phyloP scores from a whole-genome alignment of 2,888 invertebrate species.

The Acanthosepion lycidas region DNA sequence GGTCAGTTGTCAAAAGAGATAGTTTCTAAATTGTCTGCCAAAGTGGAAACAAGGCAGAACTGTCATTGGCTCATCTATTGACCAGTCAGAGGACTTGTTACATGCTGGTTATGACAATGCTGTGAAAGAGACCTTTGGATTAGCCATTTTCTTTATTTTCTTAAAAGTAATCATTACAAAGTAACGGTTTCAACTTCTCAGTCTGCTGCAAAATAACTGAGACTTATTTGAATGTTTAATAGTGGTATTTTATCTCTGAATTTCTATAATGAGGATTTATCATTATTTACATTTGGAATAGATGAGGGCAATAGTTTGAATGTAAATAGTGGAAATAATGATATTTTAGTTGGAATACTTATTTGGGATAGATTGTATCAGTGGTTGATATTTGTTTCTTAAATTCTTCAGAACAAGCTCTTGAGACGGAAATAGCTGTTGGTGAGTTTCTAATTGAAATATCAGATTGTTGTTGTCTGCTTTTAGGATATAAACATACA shows the following conservation, averaged over 20 bases:
- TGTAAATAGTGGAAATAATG: not conserved
- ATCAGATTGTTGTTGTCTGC: not conserved
- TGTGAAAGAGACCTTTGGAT: too few species aligned
- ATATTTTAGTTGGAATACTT: not conserved
- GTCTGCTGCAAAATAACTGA: not conserved
- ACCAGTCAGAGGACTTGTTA: too few species aligned
- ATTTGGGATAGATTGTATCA: not conserved
- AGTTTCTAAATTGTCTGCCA: too few species aligned
- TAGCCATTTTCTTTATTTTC: too few species aligned
- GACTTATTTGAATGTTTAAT: not conserved
- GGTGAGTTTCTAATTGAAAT: not conserved
- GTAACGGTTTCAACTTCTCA: not conserved
- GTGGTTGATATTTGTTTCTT: not conserved
- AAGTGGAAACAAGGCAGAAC: too few species aligned
- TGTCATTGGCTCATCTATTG: too few species aligned
- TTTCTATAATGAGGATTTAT: too few species aligned
- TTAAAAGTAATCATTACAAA: too few species aligned
- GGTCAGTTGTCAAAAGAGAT: too few species aligned
- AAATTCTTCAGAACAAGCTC: not conserved
- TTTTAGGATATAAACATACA: not conserved
- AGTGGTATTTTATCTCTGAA: not conserved
- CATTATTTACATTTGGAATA: too few species aligned
- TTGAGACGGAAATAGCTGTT: not conserved
- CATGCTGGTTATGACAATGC: too few species aligned
- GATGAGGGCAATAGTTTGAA: too few species aligned